Base-by-base conservation (phyloP, 2,113 vertebrate species). In the Balaenoptera acutorostrata region DNA sequence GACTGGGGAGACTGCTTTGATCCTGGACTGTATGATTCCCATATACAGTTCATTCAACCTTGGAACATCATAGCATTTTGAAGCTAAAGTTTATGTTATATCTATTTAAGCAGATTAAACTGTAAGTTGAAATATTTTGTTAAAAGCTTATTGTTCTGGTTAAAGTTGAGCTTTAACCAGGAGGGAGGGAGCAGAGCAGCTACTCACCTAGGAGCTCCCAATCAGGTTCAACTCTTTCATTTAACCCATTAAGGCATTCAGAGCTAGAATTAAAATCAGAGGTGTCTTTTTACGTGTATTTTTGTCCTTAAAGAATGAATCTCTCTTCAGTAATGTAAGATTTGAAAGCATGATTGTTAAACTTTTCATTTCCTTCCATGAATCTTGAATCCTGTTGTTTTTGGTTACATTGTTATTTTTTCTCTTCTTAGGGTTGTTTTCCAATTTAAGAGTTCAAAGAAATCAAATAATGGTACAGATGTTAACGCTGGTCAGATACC, bases 381-480 rank as follows among this genome's bases (percentile, higher is more conserved):
- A 93, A 80, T 94, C 55, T 49, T 69, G 13, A 66, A 90, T 64
- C 31, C 33, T 71, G 11, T 36, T 29, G 20, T 33, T 88, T 93
- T 52, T 89, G 2, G 18, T 57, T 27, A 74, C 27, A 39, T 86
- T 71, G 1, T 49, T 61, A 18, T 57, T 6, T 93, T 85, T 33
- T 98, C 93, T 88, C 96, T 93, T 98, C 97, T 86, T 98, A 99
- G 99, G 69, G 99, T 99, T 97, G 99, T 99, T 59, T 99, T 99
- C 98, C 99, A 99, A 96, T 99, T 99, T 98, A 99, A 99, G 98
- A 99, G 99, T 98, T 99, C 99, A n/a, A 99, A 99, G 99, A 99
- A 99, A 98, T 99, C 99, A 95, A 99, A 99, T 98, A 99, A 99
- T 77, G 99, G 99, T 96, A 99, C 99, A 36, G 99, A 99, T 98